Conservation (phyloP, 2,797 vertebrate genomes). For the Sciurus vulgaris region DNA sequence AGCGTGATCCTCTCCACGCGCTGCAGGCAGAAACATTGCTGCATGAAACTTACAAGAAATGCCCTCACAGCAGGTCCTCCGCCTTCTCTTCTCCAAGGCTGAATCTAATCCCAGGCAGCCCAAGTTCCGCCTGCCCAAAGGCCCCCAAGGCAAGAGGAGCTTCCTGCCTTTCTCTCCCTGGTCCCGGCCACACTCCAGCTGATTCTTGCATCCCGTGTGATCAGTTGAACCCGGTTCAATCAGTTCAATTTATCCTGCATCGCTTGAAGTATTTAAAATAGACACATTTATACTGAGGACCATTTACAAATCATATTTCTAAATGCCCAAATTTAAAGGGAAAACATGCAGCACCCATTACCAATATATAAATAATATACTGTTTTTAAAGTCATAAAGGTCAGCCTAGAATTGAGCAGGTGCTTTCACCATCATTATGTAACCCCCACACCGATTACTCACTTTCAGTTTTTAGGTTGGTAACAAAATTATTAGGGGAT, state of each 20-base stretch:
- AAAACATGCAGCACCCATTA: conserved; percentile 67
- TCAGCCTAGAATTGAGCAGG: not conserved
- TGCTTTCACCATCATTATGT: not conserved
- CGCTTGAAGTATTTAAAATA: conserved; percentile 79
- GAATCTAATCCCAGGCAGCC: not conserved
- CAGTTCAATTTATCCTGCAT: not conserved
- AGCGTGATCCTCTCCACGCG: not conserved
- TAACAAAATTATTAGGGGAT: not conserved
- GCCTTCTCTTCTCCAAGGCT: not conserved
- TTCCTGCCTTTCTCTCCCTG: not conserved
- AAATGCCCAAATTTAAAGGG: conserved; percentile 72
- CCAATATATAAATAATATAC: conserved; percentile 8
- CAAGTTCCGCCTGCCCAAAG: too few relatives aligned
- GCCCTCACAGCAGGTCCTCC: not conserved
- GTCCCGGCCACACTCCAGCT: not conserved
- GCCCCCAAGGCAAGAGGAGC: not conserved
- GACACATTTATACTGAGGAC: conserved; percentile 71
- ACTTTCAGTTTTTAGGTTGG: not conserved
- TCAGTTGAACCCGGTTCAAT: not conserved
- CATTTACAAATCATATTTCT: conserved; percentile 72
- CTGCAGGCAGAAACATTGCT: not conserved
- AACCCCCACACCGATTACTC: not conserved
- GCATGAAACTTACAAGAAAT: not conserved
- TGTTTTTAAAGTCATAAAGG: not conserved
- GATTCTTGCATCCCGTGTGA: not conserved